phyloP scores from a whole-genome alignment of 2,113 vertebrate species.

The Excalfactoria chinensis region DNA sequence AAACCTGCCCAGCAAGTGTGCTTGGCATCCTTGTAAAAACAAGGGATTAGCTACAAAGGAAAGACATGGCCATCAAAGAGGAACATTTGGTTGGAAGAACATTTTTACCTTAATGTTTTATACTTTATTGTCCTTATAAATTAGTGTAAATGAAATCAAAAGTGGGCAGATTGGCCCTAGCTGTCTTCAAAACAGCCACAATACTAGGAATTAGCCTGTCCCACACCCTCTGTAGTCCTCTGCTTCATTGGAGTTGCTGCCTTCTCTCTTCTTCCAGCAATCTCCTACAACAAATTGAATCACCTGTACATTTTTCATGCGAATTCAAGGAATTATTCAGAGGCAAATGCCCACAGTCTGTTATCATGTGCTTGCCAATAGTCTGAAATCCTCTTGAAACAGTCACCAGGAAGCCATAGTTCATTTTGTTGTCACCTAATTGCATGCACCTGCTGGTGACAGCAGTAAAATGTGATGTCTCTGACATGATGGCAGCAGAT shows the following conservation, averaged over 20 bases:
- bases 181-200: not conserved
- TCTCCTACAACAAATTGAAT: not conserved
- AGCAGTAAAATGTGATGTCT: constrained; percentile 56
- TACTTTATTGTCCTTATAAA: not conserved
- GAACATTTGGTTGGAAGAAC: not conserved
- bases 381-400: constrained; percentile 22
- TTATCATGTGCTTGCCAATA: constrained; percentile 31
- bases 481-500: constrained; percentile 64
- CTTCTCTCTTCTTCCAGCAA: not conserved
- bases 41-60: not conserved
- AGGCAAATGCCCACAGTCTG: constrained; percentile 12
- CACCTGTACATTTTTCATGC: not conserved
- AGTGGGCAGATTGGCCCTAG: not conserved
- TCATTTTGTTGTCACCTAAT: constrained; percentile 71
- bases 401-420: constrained; percentile 52
- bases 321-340: constrained; percentile 32
- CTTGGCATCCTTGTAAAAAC: constrained; percentile 68
- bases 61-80: not conserved
- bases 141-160: not conserved
- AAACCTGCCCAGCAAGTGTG: constrained; percentile 44
- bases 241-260: not conserved
- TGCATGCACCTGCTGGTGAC: constrained; percentile 67
- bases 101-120: not conserved
- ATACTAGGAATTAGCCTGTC: not conserved
- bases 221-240: not conserved